Evolutionary conservation across 2,113 vertebrate genomes (phyloP).

Genomic region (Pelodiscus sinensis): DNA sequence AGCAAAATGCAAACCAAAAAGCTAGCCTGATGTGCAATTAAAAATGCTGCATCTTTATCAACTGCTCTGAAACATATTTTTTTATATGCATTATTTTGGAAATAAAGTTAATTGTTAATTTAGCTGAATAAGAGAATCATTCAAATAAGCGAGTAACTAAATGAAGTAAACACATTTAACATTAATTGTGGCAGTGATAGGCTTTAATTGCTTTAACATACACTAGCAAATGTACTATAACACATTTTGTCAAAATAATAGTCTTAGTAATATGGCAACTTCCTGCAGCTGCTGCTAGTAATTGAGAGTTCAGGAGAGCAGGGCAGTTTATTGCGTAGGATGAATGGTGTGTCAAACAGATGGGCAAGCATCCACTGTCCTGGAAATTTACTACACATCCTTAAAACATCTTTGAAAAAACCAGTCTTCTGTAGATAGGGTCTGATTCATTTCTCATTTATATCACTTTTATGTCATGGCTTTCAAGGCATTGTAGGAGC

Average conservation of each 20-base stretch:
- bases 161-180: not conserved
- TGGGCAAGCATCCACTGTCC: constrained; percentile 29
- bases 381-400: not conserved
- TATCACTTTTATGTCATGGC: not conserved
- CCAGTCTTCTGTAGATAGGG: accelerated
- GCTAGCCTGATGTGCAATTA: not conserved
- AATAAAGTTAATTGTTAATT: not conserved
- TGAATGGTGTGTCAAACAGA: constrained; percentile 32
- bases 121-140: not conserved
- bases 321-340: constrained; percentile 51
- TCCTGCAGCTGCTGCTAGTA: constrained; percentile 57
- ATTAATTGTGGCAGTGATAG: not conserved
- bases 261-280: not conserved
- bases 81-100: constrained; percentile 14
- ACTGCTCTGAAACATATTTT: constrained; percentile 35
- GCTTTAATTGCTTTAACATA: not conserved
- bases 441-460: not conserved
- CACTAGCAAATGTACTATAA: not conserved
- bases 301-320: constrained; percentile 39
- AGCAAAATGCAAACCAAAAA: constrained; percentile 1
- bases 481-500: not conserved
- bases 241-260: not conserved
- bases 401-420: constrained; percentile 45
- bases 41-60: not conserved
- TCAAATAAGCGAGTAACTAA: not conserved